Evolutionary conservation across 2,797 vertebrate species (phyloP).

Genomic region (Protonibea diacanthus): DNA sequence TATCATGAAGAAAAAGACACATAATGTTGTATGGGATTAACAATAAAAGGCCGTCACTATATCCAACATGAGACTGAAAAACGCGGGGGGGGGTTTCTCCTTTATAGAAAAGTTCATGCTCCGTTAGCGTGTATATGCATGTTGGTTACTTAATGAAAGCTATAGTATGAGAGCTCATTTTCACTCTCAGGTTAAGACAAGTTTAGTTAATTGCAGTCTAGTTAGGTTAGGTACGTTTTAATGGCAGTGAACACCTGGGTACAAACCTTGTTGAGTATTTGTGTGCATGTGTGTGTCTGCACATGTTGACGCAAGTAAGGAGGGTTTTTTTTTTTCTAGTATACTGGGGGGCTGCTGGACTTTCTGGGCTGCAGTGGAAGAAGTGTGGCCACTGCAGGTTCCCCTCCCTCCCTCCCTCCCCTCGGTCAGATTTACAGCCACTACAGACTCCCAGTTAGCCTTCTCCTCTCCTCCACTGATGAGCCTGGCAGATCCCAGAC

Average conservation of each 20-base stretch:
- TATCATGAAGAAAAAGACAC: conserved; percentile 10
- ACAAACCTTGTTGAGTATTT: conserved; percentile 33
- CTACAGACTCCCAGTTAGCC: conserved; percentile 78
- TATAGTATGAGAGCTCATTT: conserved; percentile 19
- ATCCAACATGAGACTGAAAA: not conserved
- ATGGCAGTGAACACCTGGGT: conserved; percentile 29
- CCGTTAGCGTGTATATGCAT: conserved; percentile 9
- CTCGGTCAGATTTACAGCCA: conserved; percentile 79
- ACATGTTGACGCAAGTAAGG: conserved; percentile 36
- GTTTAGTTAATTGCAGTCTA: conserved; percentile 48
- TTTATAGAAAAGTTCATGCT: not conserved
- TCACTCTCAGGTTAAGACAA: conserved; percentile 40
- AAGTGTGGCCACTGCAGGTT: conserved; percentile 73
- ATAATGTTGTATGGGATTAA: conserved; percentile 4
- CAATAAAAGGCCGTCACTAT: conserved; percentile 23
- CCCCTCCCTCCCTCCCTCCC: conserved; percentile 53
- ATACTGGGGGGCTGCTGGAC: conserved; percentile 46
- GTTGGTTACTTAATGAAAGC: conserved; percentile 15
- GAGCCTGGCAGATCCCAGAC: conserved; percentile 83
- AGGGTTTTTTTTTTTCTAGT: conserved; percentile 3
- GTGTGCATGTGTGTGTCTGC: conserved; percentile 44
- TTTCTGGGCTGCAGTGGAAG: conserved; percentile 64
- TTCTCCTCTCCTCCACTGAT: conserved; percentile 78
- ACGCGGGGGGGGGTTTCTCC: not conserved
- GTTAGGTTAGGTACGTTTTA: conserved; percentile 26